Evolutionary conservation across 2,113 vertebrate genomes (phyloP).

Genomic region (Aegotheles bennettii): DNA sequence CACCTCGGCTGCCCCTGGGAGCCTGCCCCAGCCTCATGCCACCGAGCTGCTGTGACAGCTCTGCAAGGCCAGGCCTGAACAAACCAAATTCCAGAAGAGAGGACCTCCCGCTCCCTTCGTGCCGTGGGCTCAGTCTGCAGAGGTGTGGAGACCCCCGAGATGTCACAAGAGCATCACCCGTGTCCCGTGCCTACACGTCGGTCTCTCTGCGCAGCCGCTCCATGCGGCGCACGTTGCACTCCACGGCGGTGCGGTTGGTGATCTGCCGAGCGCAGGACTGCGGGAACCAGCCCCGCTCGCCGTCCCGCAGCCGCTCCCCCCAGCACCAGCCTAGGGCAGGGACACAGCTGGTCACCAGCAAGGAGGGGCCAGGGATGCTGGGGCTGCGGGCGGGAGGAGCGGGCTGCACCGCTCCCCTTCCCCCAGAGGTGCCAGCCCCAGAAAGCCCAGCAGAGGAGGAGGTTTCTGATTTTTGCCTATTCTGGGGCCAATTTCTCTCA

Average conservation of each 20-base stretch:
- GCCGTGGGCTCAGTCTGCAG: fast-evolving
- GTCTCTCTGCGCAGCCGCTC: constrained; percentile 87
- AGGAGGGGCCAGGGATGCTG: fast-evolving
- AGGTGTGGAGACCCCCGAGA: background rate
- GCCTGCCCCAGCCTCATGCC: no score
- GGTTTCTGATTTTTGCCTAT: background rate
- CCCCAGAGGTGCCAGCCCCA: fast-evolving
- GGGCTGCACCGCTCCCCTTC: background rate
- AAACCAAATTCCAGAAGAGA: fast-evolving
- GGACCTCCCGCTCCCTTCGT: background rate
- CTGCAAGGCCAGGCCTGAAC: fast-evolving
- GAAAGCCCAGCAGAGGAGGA: background rate
- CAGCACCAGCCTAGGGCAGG: constrained; percentile 77
- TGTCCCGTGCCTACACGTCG: constrained; percentile 64
- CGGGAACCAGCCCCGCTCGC: constrained; percentile 91
- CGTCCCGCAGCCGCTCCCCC: constrained; percentile 87
- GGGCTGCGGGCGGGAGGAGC: no score
- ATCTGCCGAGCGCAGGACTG: constrained; percentile 79
- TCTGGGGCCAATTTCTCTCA: background rate
- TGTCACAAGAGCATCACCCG: fast-evolving
- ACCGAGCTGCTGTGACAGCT: background rate
- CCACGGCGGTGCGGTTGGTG: constrained; percentile 79
- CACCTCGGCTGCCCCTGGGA: background rate
- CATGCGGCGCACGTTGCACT: constrained; percentile 87
- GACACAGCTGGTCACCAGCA: fast-evolving